Percentiles rank a stretch among this genome's conserved stretches.
Conservation (phyloP, 2,888 invertebrate genomes). For the Drosophila gaucha region DNA sequence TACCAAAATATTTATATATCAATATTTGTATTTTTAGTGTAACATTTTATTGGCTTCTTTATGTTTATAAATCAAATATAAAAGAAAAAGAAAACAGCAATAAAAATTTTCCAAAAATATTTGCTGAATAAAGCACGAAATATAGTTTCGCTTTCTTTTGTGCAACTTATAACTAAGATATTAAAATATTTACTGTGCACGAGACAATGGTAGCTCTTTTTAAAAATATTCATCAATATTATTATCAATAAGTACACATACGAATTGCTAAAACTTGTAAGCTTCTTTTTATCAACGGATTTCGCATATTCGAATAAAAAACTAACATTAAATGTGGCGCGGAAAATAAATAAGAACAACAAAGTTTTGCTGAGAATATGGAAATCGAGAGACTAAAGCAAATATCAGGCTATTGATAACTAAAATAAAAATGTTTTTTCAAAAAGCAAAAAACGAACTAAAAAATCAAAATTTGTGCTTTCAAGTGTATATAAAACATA, state of each 20-base stretch:
- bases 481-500: neutral
- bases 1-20: neutral
- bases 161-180: constrained; percentile 59
- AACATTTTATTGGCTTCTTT: constrained; percentile 64
- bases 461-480: neutral
- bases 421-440: too few relatives aligned
- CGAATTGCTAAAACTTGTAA: neutral
- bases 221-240: constrained; percentile 13
- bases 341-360: constrained; percentile 39
- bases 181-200: constrained; percentile 18
- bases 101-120: constrained; percentile 64
- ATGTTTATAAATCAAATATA: constrained; percentile 50
- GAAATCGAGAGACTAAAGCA: too few relatives aligned
- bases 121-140: constrained; percentile 62
- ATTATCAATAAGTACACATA: constrained; percentile 13
- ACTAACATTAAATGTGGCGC: constrained; percentile 15
- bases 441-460: neutral
- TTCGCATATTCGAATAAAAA: constrained; percentile 8
- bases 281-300: neutral
- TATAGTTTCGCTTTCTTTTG: constrained; percentile 49
- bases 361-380: constrained; percentile 16
- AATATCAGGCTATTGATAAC: too few relatives aligned
- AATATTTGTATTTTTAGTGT: constrained; percentile 11
- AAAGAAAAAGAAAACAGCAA: constrained; percentile 33
- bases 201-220: constrained; percentile 7